Conservation (phyloP, 2,888 invertebrate species). For the Amblyjoppa fuscipennis region DNA sequence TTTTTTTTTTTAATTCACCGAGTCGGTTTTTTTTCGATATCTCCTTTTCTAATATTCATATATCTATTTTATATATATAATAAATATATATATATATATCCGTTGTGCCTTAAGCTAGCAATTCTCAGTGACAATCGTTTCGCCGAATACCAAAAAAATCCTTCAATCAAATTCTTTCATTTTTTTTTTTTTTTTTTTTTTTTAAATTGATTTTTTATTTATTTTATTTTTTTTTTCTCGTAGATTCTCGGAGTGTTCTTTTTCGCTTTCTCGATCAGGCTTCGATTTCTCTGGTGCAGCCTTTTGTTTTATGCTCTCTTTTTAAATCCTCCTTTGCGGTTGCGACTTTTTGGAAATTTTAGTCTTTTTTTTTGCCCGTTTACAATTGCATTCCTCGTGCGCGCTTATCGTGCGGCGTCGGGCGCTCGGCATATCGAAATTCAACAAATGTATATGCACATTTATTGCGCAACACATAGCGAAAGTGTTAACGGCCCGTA, state of each 20-base stretch:
- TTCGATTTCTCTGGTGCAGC: neutral
- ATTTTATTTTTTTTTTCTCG: neutral
- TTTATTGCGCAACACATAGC: constrained; percentile 38
- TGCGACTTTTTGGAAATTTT: constrained; percentile 25
- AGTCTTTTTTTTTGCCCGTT: neutral
- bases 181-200: neutral
- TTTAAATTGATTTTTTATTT: too few relatives aligned
- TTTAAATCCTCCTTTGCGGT: neutral
- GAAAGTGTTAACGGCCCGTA: constrained; percentile 18
- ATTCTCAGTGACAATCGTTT: constrained; percentile 26
- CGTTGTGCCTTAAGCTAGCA: constrained; percentile 32
- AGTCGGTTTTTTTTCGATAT: constrained; percentile 3
- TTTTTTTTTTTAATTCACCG: constrained; percentile 18
- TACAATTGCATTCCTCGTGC: neutral
- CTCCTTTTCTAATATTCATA: constrained; percentile 39
- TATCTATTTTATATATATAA: constrained; percentile 36
- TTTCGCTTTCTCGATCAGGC: neutral
- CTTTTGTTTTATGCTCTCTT: constrained; percentile 7
- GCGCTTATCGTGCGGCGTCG: neutral
- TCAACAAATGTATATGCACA: constrained; percentile 43
- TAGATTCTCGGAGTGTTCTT: constrained; percentile 6
- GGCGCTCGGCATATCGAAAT: constrained; percentile 33
- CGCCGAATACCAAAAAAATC: constrained; percentile 9
- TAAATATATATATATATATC: constrained; percentile 43
- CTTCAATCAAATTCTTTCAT: neutral